phyloP scores from a whole-genome alignment of 2,888 invertebrate species.

The Dicycla oo region DNA sequence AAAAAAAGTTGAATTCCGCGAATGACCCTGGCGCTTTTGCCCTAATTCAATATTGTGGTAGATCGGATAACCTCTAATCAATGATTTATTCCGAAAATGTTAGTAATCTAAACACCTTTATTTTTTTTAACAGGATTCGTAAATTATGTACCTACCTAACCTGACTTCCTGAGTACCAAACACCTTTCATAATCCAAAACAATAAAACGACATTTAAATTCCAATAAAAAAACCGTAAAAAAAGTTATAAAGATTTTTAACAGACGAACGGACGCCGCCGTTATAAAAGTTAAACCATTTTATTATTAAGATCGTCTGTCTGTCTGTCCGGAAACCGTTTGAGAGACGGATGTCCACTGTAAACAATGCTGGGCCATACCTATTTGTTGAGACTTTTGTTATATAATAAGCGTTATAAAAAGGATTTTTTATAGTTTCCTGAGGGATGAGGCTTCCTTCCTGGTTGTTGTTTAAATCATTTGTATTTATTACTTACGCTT shows the following conservation, averaged over 20 bases:
- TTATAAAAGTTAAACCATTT: slow-evolving; percentile 45
- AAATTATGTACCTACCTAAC: too few species aligned
- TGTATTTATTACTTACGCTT: slow-evolving; percentile 5
- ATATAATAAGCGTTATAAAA: slow-evolving; percentile 69
- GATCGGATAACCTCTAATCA: too few species aligned
- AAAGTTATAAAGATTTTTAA: slow-evolving; percentile 15
- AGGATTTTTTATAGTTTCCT: slow-evolving; percentile 70
- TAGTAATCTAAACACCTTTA: too few species aligned
- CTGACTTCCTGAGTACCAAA: neutral
- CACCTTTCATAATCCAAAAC: slow-evolving; percentile 14
- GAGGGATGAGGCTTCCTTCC: slow-evolving; percentile 69
- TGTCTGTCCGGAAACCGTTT: slow-evolving; percentile 65
- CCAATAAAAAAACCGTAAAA: slow-evolving; percentile 28
- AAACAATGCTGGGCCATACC: slow-evolving; percentile 69
- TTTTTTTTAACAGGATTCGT: too few species aligned
- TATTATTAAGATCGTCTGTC: slow-evolving; percentile 60
- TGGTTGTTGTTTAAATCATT: slow-evolving; percentile 62
- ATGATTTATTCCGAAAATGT: too few species aligned
- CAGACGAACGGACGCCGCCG: slow-evolving; percentile 52
- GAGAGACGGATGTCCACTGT: slow-evolving; percentile 78
- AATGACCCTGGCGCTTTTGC: too few species aligned
- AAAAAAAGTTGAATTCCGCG: too few species aligned
- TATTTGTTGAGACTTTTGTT: slow-evolving; percentile 65
- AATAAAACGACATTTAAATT: slow-evolving; percentile 22
- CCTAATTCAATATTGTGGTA: too few species aligned